Conservation (phyloP, 2,113 vertebrate genomes). For the Strigops habroptila region DNA sequence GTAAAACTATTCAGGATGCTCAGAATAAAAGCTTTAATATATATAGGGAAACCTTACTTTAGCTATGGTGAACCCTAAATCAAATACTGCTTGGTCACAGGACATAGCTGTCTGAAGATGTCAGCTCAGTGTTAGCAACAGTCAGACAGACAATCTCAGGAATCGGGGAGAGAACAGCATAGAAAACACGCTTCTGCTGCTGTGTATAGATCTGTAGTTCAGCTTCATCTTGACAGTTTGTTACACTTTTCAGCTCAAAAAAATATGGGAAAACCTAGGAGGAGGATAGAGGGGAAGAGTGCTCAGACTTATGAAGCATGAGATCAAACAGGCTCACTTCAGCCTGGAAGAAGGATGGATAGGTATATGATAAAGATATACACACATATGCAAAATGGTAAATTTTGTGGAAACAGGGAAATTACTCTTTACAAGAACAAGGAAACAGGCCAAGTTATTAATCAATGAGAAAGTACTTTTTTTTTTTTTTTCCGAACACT, state of each 20-base stretch:
- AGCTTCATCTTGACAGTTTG: background rate
- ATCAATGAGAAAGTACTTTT: background rate
- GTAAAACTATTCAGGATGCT: background rate
- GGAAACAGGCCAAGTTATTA: background rate
- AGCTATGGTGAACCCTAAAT: background rate
- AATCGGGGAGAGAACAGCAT: background rate
- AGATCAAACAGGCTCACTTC: background rate
- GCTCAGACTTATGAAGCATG: background rate
- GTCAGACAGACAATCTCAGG: background rate
- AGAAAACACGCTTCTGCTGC: background rate
- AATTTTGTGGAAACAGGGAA: background rate
- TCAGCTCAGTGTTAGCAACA: background rate
- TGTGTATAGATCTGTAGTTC: background rate
- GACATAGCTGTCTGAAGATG: background rate
- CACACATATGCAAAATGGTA: background rate
- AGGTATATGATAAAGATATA: background rate
- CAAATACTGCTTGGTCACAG: background rate
- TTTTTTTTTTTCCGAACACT: background rate
- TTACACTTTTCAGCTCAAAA: background rate
- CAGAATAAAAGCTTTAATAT: background rate
- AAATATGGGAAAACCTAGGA: background rate
- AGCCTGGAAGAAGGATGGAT: background rate
- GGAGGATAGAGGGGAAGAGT: background rate
- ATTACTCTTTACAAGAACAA: background rate
- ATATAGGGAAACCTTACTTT: background rate